phyloP scores from a whole-genome alignment of 1,140 invertebrate species.

The Hydropsyche tenuis region DNA sequence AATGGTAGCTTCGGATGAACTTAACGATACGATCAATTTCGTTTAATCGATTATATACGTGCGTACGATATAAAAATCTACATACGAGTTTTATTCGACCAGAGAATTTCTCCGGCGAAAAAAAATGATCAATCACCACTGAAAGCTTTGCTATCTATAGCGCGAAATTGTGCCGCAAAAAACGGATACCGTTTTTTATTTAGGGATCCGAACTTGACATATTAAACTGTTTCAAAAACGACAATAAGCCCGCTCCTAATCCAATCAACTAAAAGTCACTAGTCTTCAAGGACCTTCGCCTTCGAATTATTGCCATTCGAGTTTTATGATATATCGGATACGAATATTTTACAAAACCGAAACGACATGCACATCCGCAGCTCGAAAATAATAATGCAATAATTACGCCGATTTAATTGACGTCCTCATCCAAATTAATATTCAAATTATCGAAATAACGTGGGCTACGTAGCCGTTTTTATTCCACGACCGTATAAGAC shows the following conservation, averaged over 20 bases:
- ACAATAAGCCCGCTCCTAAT: background rate
- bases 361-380: background rate
- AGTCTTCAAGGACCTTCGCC: background rate
- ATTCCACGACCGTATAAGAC: too few relatives aligned
- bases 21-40: constrained; percentile 1
- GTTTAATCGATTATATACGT: background rate
- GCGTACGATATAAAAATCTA: background rate
- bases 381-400: too few relatives aligned
- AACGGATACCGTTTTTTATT: too few relatives aligned
- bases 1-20: background rate
- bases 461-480: too few relatives aligned
- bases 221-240: background rate
- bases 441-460: too few relatives aligned
- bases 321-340: background rate
- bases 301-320: background rate
- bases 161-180: too few relatives aligned
- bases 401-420: too few relatives aligned
- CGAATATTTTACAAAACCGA: background rate
- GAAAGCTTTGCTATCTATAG: too few relatives aligned
- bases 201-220: constrained; percentile 9
- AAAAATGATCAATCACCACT: too few relatives aligned
- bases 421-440: too few relatives aligned
- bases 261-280: constrained; percentile 22
- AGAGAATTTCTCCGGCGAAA: too few relatives aligned
- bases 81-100: background rate